Base-by-base conservation (phyloP, 2,797 vertebrate species). In the Dromococcyx pavoninus region DNA sequence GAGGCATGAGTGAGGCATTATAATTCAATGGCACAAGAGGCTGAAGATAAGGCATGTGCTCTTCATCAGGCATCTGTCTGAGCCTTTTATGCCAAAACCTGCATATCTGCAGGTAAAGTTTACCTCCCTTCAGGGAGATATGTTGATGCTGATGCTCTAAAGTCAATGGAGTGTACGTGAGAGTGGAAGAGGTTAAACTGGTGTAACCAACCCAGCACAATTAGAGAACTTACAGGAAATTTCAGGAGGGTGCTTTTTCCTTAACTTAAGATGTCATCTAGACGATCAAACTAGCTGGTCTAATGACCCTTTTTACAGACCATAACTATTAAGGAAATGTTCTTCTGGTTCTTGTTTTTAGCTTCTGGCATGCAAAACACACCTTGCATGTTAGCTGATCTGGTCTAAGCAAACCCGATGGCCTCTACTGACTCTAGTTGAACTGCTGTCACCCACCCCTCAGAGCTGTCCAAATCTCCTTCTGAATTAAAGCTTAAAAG, bases 121-220 rank as follows among this genome's bases (percentile, higher is more conserved):
- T 18, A 33, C 6, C 58, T 89, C 66, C 85, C 82, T 88, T 60
- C 54, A 70, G 92, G 89, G 87, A 62, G 25, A 81, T 83, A 8
- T 57, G 41, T 77, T 61, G 73, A 57, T 46, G 24, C 25, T 66
- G 69, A n/a, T 89, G 69, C 46, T 80, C 62, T 35, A 21, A 80
- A 91, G 58, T 46, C 79, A 80, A 4, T 13, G 57, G 33, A 64
- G 60, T 18, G n/a, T 91, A 91, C 11, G 4, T 89, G 85, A 89
- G 72, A 48, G 62, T 62, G 75, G 83, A 62, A 78, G 91, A 91
- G 30, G 89, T 83, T 88, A 72, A 93, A 91, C 82, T 67, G 50
- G 69, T 82, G 79, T 60, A 81, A 90, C 73, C 41, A 66, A 91
- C 35, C 27, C 76, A 60, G 70, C 27, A 73, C 70, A 66, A 25